These are phyloP conservation scores for Montipora cactus DNA, from an alignment of 64 coral and sea anemone genomes.

Conservation along the genomic window DNA sequence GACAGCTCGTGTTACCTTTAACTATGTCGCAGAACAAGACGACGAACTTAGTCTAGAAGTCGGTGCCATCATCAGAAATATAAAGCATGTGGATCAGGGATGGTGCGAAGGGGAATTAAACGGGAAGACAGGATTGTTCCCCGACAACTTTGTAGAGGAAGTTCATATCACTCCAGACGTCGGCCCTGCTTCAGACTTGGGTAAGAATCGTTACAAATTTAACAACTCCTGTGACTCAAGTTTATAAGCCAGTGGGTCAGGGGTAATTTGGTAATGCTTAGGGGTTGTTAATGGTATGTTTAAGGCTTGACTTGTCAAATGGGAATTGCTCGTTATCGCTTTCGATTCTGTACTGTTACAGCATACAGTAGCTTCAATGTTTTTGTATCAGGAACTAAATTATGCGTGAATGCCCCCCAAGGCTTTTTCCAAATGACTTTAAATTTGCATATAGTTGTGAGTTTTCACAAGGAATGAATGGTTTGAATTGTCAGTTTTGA, in stretches of 20 bases:
- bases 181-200: background rate
- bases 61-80: constrained; percentile 78
- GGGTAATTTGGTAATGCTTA: too few species aligned
- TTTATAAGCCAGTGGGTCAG: background rate
- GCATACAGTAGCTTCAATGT: too few species aligned
- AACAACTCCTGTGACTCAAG: background rate
- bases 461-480: too few species aligned
- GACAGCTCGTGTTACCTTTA: constrained; percentile 78
- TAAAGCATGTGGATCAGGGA: constrained; percentile 66
- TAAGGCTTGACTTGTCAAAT: too few species aligned
- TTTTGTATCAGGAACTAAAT: too few species aligned
- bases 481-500: too few species aligned
- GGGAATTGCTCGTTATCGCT: too few species aligned
- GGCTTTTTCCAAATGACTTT: too few species aligned
- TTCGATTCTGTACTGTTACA: too few species aligned
- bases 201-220: background rate
- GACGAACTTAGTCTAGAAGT: constrained; percentile 73
- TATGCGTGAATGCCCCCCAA: too few species aligned
- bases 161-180: background rate
- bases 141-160: constrained; percentile 87
- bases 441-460: too few species aligned
- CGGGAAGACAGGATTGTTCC: constrained; percentile 82
- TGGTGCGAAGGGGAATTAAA: constrained; percentile 80
- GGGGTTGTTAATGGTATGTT: too few species aligned
- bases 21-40: constrained; percentile 51